Percentiles rank a stretch among this genome's conserved stretches.
phyloP scores from a whole-genome alignment of 2,797 vertebrate species.

The Gymnothorax reevesii region DNA sequence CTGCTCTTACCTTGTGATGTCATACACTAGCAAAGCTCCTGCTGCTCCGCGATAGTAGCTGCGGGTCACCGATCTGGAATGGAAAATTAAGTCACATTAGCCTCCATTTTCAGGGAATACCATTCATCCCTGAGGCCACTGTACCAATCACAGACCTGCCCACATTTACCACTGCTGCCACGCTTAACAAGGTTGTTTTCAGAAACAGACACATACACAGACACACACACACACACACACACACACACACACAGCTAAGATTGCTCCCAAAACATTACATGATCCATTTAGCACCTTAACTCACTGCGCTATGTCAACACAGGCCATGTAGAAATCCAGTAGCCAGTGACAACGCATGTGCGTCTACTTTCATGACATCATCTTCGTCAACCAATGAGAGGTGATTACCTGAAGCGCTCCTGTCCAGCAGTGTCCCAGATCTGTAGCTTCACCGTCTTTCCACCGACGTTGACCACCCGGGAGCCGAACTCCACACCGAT shows the following conservation, averaged over 20 bases:
- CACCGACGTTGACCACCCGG: conserved; percentile 86
- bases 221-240: too few species aligned
- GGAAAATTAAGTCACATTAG: background rate
- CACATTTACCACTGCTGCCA: background rate
- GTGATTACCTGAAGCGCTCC: conserved; percentile 84
- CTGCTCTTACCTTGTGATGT: conserved; percentile 84
- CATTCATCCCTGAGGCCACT: background rate
- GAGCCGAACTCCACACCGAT: conserved; percentile 95
- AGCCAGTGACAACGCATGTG: background rate
- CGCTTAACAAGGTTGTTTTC: too few species aligned
- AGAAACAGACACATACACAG: background rate
- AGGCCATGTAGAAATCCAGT: background rate
- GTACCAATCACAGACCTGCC: background rate
- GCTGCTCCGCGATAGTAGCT: conserved; percentile 93
- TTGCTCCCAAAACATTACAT: background rate
- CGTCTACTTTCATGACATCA: background rate
- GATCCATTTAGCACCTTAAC: background rate
- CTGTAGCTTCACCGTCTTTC: conserved; percentile 92
- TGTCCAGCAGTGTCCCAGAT: conserved; percentile 94
- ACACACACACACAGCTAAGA: background rate
- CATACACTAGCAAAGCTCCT: conserved; percentile 88
- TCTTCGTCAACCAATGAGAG: background rate
- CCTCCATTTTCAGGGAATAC: background rate
- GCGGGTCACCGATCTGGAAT: conserved; percentile 83
- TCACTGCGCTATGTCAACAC: background rate